Base-by-base conservation (phyloP, 2,888 invertebrate species). In the Apamea sordens region DNA sequence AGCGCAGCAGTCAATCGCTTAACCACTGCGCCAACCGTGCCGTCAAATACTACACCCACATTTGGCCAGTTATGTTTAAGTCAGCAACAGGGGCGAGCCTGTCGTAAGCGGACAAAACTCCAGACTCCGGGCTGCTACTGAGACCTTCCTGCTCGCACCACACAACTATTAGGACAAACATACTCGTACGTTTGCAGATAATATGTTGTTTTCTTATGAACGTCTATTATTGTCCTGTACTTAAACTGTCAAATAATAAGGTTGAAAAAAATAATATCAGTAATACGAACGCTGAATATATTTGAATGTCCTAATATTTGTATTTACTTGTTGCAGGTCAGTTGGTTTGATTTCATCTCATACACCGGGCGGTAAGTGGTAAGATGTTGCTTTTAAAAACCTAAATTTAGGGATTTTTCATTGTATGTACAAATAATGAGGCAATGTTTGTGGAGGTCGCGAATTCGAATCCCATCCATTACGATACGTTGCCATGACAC, bases 301-400 rank as follows among this genome's bases (percentile, higher is more conserved):
- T 18, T 69, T 18, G 5, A 68, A 13, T 47, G 10, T 36, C 6
- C 47, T 71, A 47, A 79, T 47, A 13, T 28, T 21, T 50, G 11
- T 68, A 24, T 80, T 21, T 44, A 50, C 2, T 75, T 81, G 82
- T 82, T 81, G 1, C 70, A 81, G 80, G 80, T 80, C n/a, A 76
- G 80, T 81, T 28, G 5, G 18, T n/a, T 47, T 41, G 11, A 36
- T 24, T 6, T 21, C 36, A 36, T 36, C 32, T 50, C 2, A 21
- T 15, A 1, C 10, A 15, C 6, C 24, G 3, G 15, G 21, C n/a
- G 5, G 7, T 2, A 13, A 44, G 44, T 1, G 53, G 79, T 72
- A 21, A 65, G 79, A 65, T 21, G 24, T 73, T 15, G 21, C 11
- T 28, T 44, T 2, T 28, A 2, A 44, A 18, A 18, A 44, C 44